Conservation (phyloP, 2,888 invertebrate genomes). For the Sycophila texana region DNA sequence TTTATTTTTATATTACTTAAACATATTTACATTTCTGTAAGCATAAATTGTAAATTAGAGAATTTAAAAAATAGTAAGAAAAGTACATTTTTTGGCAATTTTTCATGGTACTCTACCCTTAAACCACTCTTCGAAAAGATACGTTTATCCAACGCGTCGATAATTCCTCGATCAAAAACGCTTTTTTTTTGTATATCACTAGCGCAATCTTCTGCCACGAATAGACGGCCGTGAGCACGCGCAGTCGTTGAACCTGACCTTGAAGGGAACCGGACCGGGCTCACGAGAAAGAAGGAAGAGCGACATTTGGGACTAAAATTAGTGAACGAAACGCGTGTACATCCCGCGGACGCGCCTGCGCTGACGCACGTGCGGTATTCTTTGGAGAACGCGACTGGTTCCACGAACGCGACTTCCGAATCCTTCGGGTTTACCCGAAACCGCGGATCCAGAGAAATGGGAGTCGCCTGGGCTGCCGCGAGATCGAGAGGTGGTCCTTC, state of each 20-base stretch:
- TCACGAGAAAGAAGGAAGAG: background rate
- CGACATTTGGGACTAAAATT: background rate
- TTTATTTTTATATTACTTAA: too few species aligned
- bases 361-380: background rate
- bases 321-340: background rate
- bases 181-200: too few species aligned
- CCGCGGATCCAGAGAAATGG: background rate
- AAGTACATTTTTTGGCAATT: too few species aligned
- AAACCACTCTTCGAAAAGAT: too few species aligned
- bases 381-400: background rate
- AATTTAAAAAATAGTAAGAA: too few species aligned
- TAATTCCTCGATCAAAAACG: too few species aligned
- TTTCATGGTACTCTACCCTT: too few species aligned
- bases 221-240: background rate
- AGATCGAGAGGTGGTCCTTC: constrained; percentile 1
- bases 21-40: too few species aligned
- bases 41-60: too few species aligned
- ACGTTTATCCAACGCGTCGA: too few species aligned
- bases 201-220: background rate
- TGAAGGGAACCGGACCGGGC: constrained; percentile 58
- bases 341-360: background rate
- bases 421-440: constrained; percentile 35
- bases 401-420: constrained; percentile 1
- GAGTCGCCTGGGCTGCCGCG: background rate
- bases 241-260: constrained; percentile 67